These are phyloP conservation scores for Anguilla rostrata DNA, from an alignment of 2,113 vertebrate species.

Conservation along the genomic window DNA sequence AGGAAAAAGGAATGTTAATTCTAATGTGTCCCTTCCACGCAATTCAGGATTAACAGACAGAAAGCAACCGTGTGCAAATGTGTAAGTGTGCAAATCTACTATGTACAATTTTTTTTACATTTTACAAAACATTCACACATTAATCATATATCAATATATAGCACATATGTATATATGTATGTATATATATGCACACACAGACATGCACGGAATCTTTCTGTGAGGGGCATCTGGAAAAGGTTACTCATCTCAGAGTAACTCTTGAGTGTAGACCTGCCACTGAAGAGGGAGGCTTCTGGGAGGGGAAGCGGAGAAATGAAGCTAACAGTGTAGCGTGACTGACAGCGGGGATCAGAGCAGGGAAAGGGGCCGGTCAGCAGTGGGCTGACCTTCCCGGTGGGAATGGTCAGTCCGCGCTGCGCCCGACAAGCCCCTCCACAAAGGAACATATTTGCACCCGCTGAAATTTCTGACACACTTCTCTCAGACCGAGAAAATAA, in stretches of 20 bases:
- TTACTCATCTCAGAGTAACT: background rate
- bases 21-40: background rate
- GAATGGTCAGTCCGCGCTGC: slow-evolving; percentile 62
- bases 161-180: too few species aligned
- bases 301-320: slow-evolving; percentile 54
- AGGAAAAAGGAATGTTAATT: background rate
- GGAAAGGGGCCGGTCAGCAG: slow-evolving; percentile 65
- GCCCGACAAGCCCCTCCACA: slow-evolving; percentile 73
- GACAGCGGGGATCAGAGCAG: slow-evolving; percentile 69
- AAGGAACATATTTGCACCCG: slow-evolving; percentile 66
- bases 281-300: background rate
- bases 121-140: background rate
- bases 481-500: slow-evolving; percentile 63
- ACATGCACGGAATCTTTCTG: background rate
- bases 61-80: background rate
- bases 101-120: background rate
- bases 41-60: background rate
- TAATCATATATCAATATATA: too few species aligned
- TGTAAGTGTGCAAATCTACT: background rate
- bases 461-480: slow-evolving; percentile 69
- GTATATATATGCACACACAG: background rate
- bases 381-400: slow-evolving; percentile 77
- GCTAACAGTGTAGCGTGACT: slow-evolving; percentile 67
- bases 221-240: background rate
- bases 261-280: background rate